Base-by-base conservation (phyloP, 2,888 invertebrate genomes). In the Hecatera dysodea region DNA sequence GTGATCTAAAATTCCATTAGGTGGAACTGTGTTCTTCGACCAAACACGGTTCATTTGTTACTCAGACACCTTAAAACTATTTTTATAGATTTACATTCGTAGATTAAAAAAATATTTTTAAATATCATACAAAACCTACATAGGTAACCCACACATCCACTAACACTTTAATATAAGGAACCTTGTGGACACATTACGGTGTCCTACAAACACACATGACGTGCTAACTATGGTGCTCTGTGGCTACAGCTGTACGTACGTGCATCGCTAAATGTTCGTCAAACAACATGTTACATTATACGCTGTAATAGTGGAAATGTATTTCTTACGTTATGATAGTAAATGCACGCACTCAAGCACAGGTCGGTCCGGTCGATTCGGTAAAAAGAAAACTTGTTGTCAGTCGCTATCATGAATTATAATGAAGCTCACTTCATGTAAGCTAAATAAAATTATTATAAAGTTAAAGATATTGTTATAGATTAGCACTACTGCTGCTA, bases 111-210 rank as follows among this genome's bases (percentile, higher is more conserved):
- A n/a, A n/a, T n/a, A n/a, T n/a, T n/a, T n/a, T n/a, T 19, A 9
- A 29, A 12, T 15, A 48, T 3, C 27, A 50, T 42, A 52, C 48
- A 57, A 48, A 72, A 50, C 46, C 12, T 12, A 24, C 24, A 53
- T 50, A 19, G 29, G 33, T 48, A n/a, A n/a, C 15, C 53, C 29
- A 65, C 68, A 50, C 53, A 48, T n/a, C 11, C 17, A 67, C 53
- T 44, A 71, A 33, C 55, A 44, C 65, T 65, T 55, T 68, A 76
- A 80, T 80, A 75, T 48, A 71, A 60, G 0, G 17, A 60, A 56
- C 88, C 87, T 86, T 87, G 87, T 87, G 87, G 87, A 84, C 87
- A 82, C 72, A 84, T 86, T 86, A 87, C 78, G 80, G 79, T 84
- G 88, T 85, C 89, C 89, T 33, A 79, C 55, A 80, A 80, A 79